Base-by-base conservation (phyloP, 1,140 invertebrate genomes). In the Zelostemma sp. region DNA sequence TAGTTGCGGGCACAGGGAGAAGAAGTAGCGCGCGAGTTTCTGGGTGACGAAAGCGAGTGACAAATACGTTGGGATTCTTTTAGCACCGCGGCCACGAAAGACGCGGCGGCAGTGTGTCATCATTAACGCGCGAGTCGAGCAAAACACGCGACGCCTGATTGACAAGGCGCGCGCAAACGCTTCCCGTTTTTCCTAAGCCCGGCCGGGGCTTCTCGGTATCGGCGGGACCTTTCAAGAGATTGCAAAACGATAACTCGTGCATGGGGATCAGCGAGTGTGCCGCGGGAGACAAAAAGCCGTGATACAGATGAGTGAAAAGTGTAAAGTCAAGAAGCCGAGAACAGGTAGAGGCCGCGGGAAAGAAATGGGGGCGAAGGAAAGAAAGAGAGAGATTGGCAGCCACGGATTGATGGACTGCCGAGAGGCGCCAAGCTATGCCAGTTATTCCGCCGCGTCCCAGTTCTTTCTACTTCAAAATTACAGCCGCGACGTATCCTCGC, bases 81-180 rank as follows among this genome's bases (percentile, higher is more conserved):
- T 19, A 45, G 17, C 38, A 38, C 14, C 28, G 18, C 33, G 11
- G n/a, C n/a, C n/a, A n/a, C n/a, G 8, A 9, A 41, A 16, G 47
- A 40, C 15, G 31, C 43, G n/a, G 28, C 28, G 78, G 73, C 75
- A 78, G 79, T 78, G 78, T 77, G 80, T 82, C 80, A 79, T 82
- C 79, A 80, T 82, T 82, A 82, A 77, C 74, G 74, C 74, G 74
- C 25, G 25, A 72, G 68, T 56, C 72, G 45, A 54, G 68, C 76
- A 80, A 80, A 82, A 80, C 78, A 75, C 56, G 18, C 59, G 75
- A 75, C 77, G 59, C 63, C 76, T 81, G 80, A 82, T 81, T 81
- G 80, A 82, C 80, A 81, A 78, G 73, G 43, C 40, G 61, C 74
- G 76, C 76, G 76, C 76, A 72, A 79, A 76, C 75, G 77, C 66